Percentiles rank a stretch among this genome's conserved stretches.
phyloP scores from a whole-genome alignment of 1,140 invertebrate genomes.

The Micrasema minimum region DNA sequence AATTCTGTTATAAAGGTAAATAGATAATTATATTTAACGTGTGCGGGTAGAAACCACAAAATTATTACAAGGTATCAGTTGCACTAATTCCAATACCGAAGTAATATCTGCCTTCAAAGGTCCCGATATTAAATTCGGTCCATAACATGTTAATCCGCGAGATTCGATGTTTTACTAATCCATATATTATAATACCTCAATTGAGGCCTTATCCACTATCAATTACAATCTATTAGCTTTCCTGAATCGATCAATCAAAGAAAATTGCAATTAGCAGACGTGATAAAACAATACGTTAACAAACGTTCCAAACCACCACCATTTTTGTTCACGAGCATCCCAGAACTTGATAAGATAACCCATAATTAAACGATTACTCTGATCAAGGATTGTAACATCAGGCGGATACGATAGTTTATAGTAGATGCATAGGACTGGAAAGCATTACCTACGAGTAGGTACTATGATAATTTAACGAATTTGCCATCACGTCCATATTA shows the following conservation, averaged over 20 bases:
- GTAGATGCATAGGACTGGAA: too few species aligned
- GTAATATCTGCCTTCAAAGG: slow-evolving; percentile 10
- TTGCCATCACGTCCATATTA: too few species aligned
- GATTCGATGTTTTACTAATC: neutral
- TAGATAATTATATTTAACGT: too few species aligned
- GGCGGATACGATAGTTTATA: too few species aligned
- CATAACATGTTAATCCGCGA: neutral
- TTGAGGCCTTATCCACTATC: neutral
- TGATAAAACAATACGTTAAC: neutral
- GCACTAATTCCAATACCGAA: too few species aligned
- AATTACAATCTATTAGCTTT: neutral
- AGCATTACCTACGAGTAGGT: too few species aligned
- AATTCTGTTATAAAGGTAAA: too few species aligned
- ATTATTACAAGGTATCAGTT: too few species aligned
- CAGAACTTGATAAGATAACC: neutral
- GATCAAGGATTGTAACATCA: neutral
- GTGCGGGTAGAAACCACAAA: too few species aligned
- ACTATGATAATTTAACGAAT: too few species aligned
- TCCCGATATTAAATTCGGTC: neutral
- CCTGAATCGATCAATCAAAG: slow-evolving; percentile 6
- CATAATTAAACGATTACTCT: neutral
- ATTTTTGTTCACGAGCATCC: neutral
- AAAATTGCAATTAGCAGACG: slow-evolving; percentile 14
- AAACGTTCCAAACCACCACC: neutral
- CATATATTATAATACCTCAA: neutral